phyloP scores from a whole-genome alignment of 2,797 vertebrate genomes.

The Ctenopoma kingsleyae region DNA sequence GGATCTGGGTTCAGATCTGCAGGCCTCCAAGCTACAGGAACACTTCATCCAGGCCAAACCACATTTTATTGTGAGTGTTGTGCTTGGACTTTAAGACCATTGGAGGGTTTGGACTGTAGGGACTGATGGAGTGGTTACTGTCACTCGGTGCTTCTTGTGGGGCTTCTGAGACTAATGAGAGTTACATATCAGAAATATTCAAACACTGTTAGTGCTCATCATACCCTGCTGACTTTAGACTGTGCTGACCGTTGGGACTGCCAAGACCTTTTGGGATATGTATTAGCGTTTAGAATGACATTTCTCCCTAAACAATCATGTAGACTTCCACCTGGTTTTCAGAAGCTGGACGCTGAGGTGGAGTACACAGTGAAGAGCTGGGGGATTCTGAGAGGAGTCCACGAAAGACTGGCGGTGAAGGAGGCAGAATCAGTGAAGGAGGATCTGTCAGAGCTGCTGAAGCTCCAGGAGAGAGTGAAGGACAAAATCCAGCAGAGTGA shows the following conservation, averaged over 20 bases:
- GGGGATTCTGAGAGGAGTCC: constrained; percentile 80
- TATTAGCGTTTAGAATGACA: background rate
- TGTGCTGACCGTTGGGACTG: no score
- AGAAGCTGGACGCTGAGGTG: constrained; percentile 90
- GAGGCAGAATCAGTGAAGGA: no score
- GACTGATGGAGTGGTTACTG: background rate
- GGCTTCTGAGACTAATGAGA: no score
- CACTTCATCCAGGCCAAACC: constrained; percentile 87
- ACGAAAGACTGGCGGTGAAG: constrained; percentile 76
- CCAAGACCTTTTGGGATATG: no score
- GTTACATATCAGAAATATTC: no score
- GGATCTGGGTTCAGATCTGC: constrained; percentile 87
- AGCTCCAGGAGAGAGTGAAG: constrained; percentile 84
- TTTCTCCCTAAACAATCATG: background rate
- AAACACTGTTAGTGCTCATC: no score
- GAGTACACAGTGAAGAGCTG: constrained; percentile 84
- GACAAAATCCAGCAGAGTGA: constrained; percentile 85
- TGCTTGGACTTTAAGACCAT: background rate
- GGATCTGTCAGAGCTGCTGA: constrained; percentile 82
- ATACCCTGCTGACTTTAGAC: no score
- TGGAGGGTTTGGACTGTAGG: background rate
- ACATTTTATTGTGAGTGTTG: constrained; percentile 85
- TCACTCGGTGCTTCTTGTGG: no score
- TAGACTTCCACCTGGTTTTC: background rate
- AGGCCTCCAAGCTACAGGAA: constrained; percentile 81